A percentile compares a stretch with the other conserved stretches of the same genome.
phyloP scores from a whole-genome alignment of 2,888 invertebrate species.

The Ornithoptera priamus region DNA sequence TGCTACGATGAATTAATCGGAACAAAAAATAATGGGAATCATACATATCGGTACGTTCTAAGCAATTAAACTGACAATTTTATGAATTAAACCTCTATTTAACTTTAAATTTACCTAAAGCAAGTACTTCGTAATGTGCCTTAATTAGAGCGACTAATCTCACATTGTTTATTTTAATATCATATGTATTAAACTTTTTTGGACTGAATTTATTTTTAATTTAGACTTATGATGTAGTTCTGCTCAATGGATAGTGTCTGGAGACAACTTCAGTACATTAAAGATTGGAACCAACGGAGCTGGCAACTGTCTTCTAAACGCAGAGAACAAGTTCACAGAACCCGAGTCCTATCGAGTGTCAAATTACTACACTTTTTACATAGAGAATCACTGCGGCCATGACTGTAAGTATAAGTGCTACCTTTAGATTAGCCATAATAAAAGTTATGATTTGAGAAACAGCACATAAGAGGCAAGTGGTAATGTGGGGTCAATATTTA shows the following conservation, averaged over 20 bases:
- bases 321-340: slow-evolving; percentile 86
- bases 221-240: slow-evolving; percentile 48
- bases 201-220: background rate
- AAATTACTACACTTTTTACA: slow-evolving; percentile 87
- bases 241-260: slow-evolving; percentile 66
- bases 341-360: slow-evolving; percentile 89
- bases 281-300: slow-evolving; percentile 51
- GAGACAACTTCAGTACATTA: slow-evolving; percentile 53
- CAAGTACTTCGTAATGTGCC: background rate
- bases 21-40: slow-evolving; percentile 33
- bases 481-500: background rate
- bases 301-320: slow-evolving; percentile 86
- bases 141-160: no score
- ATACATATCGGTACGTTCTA: background rate
- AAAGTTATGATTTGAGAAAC: background rate
- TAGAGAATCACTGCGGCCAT: slow-evolving; percentile 89
- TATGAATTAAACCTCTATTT: background rate
- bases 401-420: slow-evolving; percentile 72
- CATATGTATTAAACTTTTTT: no score
- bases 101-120: background rate
- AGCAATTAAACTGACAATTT: background rate
- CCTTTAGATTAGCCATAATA: background rate
- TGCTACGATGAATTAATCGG: slow-evolving; percentile 80
- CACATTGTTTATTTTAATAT: no score
- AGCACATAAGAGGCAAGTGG: background rate